Conservation (phyloP, 2,888 invertebrate species). For the Globia sparganii region DNA sequence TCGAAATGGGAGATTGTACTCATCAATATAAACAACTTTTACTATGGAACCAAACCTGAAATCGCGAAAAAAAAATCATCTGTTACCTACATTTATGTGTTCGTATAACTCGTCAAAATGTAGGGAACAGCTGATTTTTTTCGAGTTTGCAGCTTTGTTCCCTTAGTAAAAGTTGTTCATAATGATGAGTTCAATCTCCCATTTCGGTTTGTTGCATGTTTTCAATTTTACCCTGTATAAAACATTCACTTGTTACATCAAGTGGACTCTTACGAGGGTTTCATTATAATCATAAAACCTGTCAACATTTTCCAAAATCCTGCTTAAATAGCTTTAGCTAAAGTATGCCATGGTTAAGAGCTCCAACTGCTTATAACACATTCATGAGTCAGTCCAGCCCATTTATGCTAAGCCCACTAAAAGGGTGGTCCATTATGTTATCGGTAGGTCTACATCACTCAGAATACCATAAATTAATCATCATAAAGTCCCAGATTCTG, state of each 20-base stretch:
- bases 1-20: too few relatives aligned
- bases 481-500: not conserved
- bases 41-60: too few relatives aligned
- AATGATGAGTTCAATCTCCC: too few relatives aligned
- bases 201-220: too few relatives aligned
- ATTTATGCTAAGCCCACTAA: constrained; percentile 8
- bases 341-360: not conserved
- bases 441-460: constrained; percentile 14
- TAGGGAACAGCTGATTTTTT: too few relatives aligned
- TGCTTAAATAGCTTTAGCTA: not conserved
- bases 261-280: not conserved
- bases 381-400: not conserved
- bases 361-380: not conserved
- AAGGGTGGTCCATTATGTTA: constrained; percentile 13
- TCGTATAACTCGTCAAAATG: too few relatives aligned
- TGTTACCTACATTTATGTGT: too few relatives aligned
- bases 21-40: too few relatives aligned
- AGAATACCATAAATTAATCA: constrained; percentile 30
- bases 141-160: too few relatives aligned
- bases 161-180: too few relatives aligned
- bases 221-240: too few relatives aligned
- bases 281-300: not conserved
- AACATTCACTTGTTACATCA: not conserved
- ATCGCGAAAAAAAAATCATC: too few relatives aligned
- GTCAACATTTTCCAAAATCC: not conserved